A percentile compares a stretch with the other conserved stretches of the same genome.
phyloP scores from a whole-genome alignment of 2,797 vertebrate genomes.

The Hydrophis major region DNA sequence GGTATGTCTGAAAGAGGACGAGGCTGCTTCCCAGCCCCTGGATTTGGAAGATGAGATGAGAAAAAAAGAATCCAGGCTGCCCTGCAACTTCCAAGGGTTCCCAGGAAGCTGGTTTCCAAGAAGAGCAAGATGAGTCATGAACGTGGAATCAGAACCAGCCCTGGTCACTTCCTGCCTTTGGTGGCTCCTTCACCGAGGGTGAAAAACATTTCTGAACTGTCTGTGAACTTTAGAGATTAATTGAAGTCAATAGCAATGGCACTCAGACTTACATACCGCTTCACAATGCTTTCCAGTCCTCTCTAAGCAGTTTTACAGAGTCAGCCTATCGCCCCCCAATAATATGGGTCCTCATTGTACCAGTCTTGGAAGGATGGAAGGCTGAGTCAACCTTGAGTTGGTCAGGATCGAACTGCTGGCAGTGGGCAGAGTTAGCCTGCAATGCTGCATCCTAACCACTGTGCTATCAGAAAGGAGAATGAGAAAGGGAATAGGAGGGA shows the following conservation, averaged over 20 bases:
- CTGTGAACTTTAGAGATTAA: neutral
- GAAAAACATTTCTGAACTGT: neutral
- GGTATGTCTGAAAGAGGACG: neutral
- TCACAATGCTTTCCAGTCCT: too few relatives aligned
- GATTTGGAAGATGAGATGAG: neutral
- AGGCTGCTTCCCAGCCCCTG: neutral
- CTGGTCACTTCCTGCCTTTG: neutral
- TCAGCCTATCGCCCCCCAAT: too few relatives aligned
- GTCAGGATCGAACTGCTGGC: too few relatives aligned
- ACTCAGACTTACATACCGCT: too few relatives aligned
- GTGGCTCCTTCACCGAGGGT: neutral
- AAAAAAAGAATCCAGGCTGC: neutral
- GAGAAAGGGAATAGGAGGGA: too few relatives aligned
- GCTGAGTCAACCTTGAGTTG: too few relatives aligned
- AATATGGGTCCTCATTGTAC: too few relatives aligned
- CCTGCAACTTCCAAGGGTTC: conserved; percentile 1
- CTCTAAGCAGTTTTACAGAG: too few relatives aligned
- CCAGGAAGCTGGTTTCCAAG: neutral
- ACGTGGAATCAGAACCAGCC: neutral
- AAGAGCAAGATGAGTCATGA: neutral
- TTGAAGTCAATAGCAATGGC: neutral
- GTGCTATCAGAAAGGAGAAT: too few relatives aligned
- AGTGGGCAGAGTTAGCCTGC: too few relatives aligned
- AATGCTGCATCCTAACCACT: too few relatives aligned
- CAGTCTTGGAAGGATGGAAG: too few relatives aligned